A percentile compares a stretch with the other conserved stretches of the same genome.
Evolutionary conservation across 2,797 vertebrate species (phyloP).

Genomic region (Sebastes baramenuke): DNA sequence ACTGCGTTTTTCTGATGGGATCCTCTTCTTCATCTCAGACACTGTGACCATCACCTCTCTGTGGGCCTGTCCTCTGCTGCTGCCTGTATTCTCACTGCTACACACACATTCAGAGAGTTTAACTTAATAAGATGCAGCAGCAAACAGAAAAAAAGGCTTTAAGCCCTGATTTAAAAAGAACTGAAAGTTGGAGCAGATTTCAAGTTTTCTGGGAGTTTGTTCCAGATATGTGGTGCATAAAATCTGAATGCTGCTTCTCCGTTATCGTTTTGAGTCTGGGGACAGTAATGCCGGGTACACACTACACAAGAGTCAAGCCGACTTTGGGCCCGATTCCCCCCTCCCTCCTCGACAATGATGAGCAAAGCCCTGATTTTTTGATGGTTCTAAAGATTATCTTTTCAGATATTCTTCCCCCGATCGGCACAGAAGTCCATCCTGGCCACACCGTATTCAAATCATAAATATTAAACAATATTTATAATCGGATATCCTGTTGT

Average conservation of each 20-base stretch:
- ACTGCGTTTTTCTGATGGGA: conserved; percentile 89
- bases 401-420: too few species aligned
- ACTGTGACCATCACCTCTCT: conserved; percentile 88
- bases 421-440: too few species aligned
- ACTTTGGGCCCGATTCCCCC: too few species aligned
- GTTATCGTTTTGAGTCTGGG: background rate
- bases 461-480: too few species aligned
- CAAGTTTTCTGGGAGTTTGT: background rate
- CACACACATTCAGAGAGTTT: conserved; percentile 1
- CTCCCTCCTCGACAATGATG: too few species aligned
- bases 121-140: background rate
- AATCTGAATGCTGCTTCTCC: background rate
- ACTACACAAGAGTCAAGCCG: too few species aligned
- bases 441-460: too few species aligned
- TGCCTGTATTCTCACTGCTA: conserved; percentile 84
- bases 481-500: too few species aligned
- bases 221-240: background rate
- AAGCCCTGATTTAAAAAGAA: background rate
- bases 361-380: too few species aligned
- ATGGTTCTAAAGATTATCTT: too few species aligned
- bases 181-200: background rate
- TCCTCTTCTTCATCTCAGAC: conserved; percentile 91
- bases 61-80: conserved; percentile 82
- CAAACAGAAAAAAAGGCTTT: background rate
- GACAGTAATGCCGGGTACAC: background rate